phyloP scores from a whole-genome alignment of 2,888 invertebrate genomes.

The Alloplasta piceator region DNA sequence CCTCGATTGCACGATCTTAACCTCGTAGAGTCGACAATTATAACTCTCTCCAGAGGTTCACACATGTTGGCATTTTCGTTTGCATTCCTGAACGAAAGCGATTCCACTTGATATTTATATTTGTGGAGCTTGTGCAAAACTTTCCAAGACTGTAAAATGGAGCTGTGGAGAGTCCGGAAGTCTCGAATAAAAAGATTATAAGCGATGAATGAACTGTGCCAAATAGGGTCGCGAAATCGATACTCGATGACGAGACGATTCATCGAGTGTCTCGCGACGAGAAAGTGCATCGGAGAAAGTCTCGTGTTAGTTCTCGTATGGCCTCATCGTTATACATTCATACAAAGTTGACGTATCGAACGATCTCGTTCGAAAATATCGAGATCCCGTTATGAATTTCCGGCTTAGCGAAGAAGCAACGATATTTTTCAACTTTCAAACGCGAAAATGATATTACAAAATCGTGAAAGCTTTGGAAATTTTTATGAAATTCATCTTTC shows the following conservation, averaged over 20 bases:
- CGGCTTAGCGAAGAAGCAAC: too few species aligned
- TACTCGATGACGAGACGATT: slow-evolving; percentile 34
- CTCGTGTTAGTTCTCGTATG: slow-evolving; percentile 64
- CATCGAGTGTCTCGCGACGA: slow-evolving; percentile 47
- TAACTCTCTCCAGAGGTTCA: background rate
- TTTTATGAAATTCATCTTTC: too few species aligned
- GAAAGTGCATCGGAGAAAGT: slow-evolving; percentile 74
- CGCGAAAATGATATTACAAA: too few species aligned
- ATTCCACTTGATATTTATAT: slow-evolving; percentile 19
- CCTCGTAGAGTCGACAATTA: background rate
- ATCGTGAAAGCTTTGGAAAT: too few species aligned
- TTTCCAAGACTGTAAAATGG: slow-evolving; percentile 31
- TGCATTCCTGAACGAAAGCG: slow-evolving; percentile 11
- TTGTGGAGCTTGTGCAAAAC: background rate
- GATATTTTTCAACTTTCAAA: too few species aligned
- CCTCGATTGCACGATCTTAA: background rate
- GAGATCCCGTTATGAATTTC: background rate
- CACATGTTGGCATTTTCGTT: background rate
- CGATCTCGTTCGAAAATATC: background rate
- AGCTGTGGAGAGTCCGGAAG: slow-evolving; percentile 23
- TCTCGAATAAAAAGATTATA: slow-evolving; percentile 4
- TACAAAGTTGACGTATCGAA: background rate
- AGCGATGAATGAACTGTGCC: slow-evolving; percentile 37
- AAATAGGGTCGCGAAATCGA: slow-evolving; percentile 17
- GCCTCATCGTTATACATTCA: slow-evolving; percentile 31